Evolutionary conservation across 1,140 invertebrate species (phyloP).

Genomic region (Drosophila suzukii): DNA sequence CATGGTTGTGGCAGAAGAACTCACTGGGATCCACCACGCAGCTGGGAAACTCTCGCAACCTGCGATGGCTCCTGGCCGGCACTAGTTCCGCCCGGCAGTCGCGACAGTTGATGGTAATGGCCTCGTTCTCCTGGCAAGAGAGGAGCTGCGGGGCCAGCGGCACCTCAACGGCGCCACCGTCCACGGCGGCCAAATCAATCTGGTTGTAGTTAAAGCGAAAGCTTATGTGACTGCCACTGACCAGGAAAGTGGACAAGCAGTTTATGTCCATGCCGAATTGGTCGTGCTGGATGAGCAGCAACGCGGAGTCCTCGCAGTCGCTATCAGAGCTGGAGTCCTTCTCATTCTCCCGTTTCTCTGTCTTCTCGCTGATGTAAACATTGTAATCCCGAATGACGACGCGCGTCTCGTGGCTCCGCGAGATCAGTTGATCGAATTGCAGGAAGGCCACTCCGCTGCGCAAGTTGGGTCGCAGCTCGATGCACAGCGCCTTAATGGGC

Average conservation of each 20-base stretch:
- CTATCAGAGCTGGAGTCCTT: not conserved
- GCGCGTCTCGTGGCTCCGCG: conserved; percentile 32
- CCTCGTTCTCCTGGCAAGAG: conserved; percentile 21
- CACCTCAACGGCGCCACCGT: conserved; percentile 20
- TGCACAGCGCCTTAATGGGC: conserved; percentile 51
- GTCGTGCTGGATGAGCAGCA: conserved; percentile 39
- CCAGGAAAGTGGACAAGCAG: conserved; percentile 43
- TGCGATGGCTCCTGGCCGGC: conserved; percentile 17
- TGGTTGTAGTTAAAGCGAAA: conserved; percentile 65
- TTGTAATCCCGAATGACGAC: conserved; percentile 52
- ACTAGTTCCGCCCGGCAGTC: conserved; percentile 41
- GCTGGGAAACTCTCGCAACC: conserved; percentile 69
- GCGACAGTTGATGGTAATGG: conserved; percentile 35
- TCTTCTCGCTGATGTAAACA: conserved; percentile 40
- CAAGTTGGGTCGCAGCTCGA: conserved; percentile 66
- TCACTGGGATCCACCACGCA: conserved; percentile 69
- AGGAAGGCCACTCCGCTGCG: conserved; percentile 49
- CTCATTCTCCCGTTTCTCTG: not conserved
- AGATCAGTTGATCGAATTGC: conserved; percentile 39
- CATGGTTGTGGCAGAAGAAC: conserved; percentile 76
- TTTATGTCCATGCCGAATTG: conserved; percentile 58
- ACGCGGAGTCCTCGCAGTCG: conserved; percentile 12
- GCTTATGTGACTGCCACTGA: conserved; percentile 34
- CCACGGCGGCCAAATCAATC: conserved; percentile 45
- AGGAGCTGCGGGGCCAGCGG: conserved; percentile 17